Conservation (phyloP, 2,797 vertebrate species). For the Macroramphosus scolopax region DNA sequence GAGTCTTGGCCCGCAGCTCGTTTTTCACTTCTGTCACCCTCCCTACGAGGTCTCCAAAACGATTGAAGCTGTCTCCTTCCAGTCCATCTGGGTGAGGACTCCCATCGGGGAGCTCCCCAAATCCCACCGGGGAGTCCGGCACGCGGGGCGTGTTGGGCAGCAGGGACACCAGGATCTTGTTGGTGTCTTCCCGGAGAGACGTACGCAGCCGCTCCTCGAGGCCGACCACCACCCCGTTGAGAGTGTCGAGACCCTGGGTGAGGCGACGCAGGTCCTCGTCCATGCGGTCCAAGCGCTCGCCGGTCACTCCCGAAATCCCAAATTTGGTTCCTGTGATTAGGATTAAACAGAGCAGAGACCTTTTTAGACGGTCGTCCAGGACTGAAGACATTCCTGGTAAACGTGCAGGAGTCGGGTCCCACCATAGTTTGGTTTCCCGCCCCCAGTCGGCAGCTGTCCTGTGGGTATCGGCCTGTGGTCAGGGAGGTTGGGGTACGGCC, state of each 20-base stretch:
- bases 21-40: conserved; percentile 91
- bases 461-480: conserved; percentile 73
- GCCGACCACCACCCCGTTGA: conserved; percentile 82
- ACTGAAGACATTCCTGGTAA: no score
- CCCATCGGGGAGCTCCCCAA: conserved; percentile 85
- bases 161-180: conserved; percentile 82
- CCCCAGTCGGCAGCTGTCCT: conserved; percentile 67
- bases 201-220: conserved; percentile 84
- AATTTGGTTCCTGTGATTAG: conserved; percentile 78
- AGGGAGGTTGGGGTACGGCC: conserved; percentile 67
- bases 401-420: no score
- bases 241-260: conserved; percentile 83
- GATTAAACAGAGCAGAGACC: neutral
- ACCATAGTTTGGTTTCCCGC: conserved; percentile 80
- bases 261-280: conserved; percentile 89
- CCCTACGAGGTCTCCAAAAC: conserved; percentile 85
- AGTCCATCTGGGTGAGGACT: conserved; percentile 77
- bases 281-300: conserved; percentile 88
- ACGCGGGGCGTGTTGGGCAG: conserved; percentile 72
- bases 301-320: conserved; percentile 77
- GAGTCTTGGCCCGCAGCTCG: conserved; percentile 84
- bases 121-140: conserved; percentile 79
- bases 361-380: neutral
- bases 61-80: conserved; percentile 73
- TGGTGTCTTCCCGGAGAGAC: conserved; percentile 86